Base-by-base conservation (phyloP, 1,140 invertebrate genomes). In the Drosophila tani region DNA sequence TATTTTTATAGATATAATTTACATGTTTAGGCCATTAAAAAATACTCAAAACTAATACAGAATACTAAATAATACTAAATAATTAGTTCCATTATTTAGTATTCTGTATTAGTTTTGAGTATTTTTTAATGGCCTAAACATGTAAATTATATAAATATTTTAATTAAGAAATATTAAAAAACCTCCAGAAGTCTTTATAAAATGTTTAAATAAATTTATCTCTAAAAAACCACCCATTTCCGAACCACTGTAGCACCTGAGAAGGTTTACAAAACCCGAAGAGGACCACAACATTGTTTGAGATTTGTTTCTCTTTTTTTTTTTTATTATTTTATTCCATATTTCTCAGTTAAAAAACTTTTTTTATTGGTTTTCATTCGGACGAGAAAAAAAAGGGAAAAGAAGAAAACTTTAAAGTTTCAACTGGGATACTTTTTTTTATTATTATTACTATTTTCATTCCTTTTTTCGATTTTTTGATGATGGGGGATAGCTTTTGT, bases 301-400 rank as follows among this genome's bases (percentile, higher is more conserved):
- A 9, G 35, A 9, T 46, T 65, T 51, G 32, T 51, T 17, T 24
- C 32, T 17, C 21, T 53, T 8, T 50, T 50, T 53, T 8, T 50
- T 50, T 49, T n/a, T 35, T 21, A 40, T 68, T 60, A 55, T 79
- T 43, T 19, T 45, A 41, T 35, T 70, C 14, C 70, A 51, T 27
- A 57, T 56, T 67, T 68, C 45, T 38, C n/a, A 12, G 63, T 38
- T 35, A 32, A 21, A 69, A 46, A 67, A 53, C 17, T 12, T 32
- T 35, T 75, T 83, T 79, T 83, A 82, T 82, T 75, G 75, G 63
- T 60, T 74, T 83, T 32, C 57, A 68, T 65, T 58, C 62, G 24
- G 29, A 50, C 32, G 40, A 81, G 67, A 71, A 50, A 15, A 45
- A 12, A 50, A 38, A 32, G 53, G 53, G 46, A 53, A 55, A 56